Base-by-base conservation (phyloP, 2,888 invertebrate species). In the Drosophila lacicola region DNA sequence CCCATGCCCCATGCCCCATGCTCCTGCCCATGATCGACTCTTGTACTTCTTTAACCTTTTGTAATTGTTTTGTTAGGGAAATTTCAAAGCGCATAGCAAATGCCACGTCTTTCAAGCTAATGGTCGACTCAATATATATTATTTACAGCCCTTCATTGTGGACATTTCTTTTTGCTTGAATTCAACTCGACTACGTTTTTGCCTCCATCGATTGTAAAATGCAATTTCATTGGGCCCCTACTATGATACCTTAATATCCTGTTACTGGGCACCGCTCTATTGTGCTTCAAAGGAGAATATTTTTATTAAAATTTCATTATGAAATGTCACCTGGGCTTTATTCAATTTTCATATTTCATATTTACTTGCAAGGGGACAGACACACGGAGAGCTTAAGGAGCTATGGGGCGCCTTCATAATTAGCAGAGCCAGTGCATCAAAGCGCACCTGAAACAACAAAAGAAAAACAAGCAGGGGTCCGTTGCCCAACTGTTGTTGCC, bases 21-120 rank as follows among this genome's bases (percentile, higher is more conserved):
- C 19, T 41, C 6, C 33, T 21, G 33, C 42, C 21, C 42, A 11
- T 17, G 17, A 3, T 10, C 17, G 1, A 6, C 25, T 13, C n/a
- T 13, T 53, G 25, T 29, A 49, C 67, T 58, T 33, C 53, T 36
- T 63, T 63, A 76, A 70, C 73, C 77, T 82, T 72, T 78, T 78
- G 78, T 80, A 78, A 85, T 83, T 85, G 85, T 80, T 78, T 75
- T 75, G 82, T 65, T 78, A 66, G 67, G 70, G 57, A 83, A 81
- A 81, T 77, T 77, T 74, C 73, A 81, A 61, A 62, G 62, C 60
- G 76, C 66, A 57, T 54, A 64, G 63, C 13, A 67, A 71, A 65
- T 62, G 76, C 62, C 58, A 65, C 42, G 68, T 69, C 76, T 71
- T 72, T 54, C 53, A 55, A 72, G 63, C 76, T 76, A 85, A 80